Evolutionary conservation across 2,888 invertebrate genomes (phyloP).

Genomic region (Phalera bucephala): DNA sequence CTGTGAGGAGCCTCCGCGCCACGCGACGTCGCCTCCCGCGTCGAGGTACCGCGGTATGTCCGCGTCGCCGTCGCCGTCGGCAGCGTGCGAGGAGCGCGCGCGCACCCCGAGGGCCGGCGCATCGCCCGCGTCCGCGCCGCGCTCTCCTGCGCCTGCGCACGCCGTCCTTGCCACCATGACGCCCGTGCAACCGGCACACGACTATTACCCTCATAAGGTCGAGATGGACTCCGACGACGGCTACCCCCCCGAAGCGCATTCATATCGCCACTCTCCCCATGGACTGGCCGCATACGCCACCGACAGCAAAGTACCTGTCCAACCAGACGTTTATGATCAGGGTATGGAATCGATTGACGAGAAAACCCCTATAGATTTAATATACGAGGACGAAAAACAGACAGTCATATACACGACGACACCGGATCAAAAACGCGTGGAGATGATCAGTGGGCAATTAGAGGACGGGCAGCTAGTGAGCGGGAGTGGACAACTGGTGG

Average conservation of each 20-base stretch:
- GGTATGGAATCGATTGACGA: constrained; percentile 83
- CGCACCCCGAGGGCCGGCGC: constrained; percentile 70
- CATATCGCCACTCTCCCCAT: constrained; percentile 82
- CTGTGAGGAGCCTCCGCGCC: constrained; percentile 63
- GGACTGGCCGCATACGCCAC: constrained; percentile 78
- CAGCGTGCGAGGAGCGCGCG: constrained; percentile 65
- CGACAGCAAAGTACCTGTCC: constrained; percentile 83
- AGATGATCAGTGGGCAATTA: constrained; percentile 88
- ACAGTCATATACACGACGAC: constrained; percentile 92
- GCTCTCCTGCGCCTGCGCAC: constrained; percentile 86
- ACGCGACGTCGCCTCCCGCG: constrained; percentile 57
- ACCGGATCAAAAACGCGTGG: constrained; percentile 90
- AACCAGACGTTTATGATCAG: constrained; percentile 77
- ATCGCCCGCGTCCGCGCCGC: constrained; percentile 78
- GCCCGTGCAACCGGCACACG: constrained; percentile 91
- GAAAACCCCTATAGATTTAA: constrained; percentile 90
- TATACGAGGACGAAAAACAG: constrained; percentile 93
- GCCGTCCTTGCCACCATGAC: constrained; percentile 94
- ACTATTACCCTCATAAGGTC: constrained; percentile 84
- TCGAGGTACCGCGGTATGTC: constrained; percentile 68
- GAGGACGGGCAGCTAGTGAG: constrained; percentile 82
- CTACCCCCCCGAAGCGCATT: constrained; percentile 84
- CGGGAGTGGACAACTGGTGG: constrained; percentile 74
- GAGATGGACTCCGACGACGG: constrained; percentile 85
- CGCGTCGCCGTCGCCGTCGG: constrained; percentile 68